Conservation (phyloP, 2,888 invertebrate species). For the Phaonia tiefii region DNA sequence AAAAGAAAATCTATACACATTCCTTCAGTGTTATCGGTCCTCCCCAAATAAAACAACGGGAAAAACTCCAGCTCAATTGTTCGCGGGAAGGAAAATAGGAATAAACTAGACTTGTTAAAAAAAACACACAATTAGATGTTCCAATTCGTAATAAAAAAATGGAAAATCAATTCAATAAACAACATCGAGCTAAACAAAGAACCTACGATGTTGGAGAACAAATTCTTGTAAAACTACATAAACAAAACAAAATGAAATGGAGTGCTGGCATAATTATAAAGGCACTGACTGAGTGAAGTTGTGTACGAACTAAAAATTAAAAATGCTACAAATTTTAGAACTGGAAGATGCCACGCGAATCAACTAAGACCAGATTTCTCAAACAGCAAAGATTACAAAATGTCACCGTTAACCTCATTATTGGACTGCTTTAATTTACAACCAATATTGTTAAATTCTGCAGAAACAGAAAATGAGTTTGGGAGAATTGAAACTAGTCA, state of each 20-base stretch:
- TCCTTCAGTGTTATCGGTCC: slow-evolving; percentile 30
- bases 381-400: no score
- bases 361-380: no score
- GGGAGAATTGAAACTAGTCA: no score
- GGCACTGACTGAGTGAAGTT: no score
- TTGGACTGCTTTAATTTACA: no score
- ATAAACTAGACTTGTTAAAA: slow-evolving; percentile 29
- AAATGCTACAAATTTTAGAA: no score
- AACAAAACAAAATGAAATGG: slow-evolving; percentile 36
- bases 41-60: slow-evolving; percentile 41
- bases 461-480: no score
- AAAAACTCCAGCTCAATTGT: slow-evolving; percentile 42
- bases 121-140: not conserved
- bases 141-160: slow-evolving; percentile 6
- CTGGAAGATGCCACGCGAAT: no score
- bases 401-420: no score
- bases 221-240: slow-evolving; percentile 45
- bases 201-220: slow-evolving; percentile 25
- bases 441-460: no score
- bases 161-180: slow-evolving; percentile 36
- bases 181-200: slow-evolving; percentile 32
- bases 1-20: slow-evolving; percentile 14
- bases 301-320: no score
- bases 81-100: slow-evolving; percentile 38
- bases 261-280: slow-evolving; percentile 43